Evolutionary conservation across 2,797 vertebrate genomes (phyloP).

Genomic region (Cynopterus sphinx): DNA sequence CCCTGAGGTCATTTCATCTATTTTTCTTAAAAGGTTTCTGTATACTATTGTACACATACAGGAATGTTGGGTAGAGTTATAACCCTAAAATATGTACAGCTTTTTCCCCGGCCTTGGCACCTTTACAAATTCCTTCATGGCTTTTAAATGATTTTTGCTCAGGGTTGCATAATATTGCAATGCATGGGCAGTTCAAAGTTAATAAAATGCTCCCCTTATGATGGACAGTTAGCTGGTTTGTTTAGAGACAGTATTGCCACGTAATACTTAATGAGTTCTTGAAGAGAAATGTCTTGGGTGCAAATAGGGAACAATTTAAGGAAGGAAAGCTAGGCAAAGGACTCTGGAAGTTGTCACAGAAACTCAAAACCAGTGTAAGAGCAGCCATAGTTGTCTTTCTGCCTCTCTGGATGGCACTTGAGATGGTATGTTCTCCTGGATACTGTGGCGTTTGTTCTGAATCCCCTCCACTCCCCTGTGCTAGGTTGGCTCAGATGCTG

Average conservation of each 20-base stretch:
- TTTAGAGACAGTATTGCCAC: neutral
- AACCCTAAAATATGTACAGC: neutral
- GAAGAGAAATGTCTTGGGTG: neutral
- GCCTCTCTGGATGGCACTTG: neutral
- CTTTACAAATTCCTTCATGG: neutral
- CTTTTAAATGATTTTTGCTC: neutral
- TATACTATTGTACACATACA: neutral
- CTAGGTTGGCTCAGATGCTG: neutral
- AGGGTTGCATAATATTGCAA: neutral
- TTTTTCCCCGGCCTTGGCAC: neutral
- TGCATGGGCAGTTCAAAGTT: neutral
- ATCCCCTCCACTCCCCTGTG: neutral
- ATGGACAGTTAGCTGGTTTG: neutral
- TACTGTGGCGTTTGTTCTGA: neutral
- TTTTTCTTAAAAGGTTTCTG: neutral
- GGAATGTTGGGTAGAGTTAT: neutral
- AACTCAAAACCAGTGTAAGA: neutral
- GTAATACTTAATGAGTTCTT: neutral
- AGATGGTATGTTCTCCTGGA: neutral
- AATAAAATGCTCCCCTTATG: neutral
- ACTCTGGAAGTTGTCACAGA: too few species aligned
- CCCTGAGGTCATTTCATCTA: neutral
- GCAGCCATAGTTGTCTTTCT: accelerated
- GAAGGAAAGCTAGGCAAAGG: neutral
- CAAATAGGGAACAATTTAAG: neutral